These are phyloP conservation scores for Ormia ochracea DNA, from an alignment of 2,888 invertebrate species.

Conservation along the genomic window DNA sequence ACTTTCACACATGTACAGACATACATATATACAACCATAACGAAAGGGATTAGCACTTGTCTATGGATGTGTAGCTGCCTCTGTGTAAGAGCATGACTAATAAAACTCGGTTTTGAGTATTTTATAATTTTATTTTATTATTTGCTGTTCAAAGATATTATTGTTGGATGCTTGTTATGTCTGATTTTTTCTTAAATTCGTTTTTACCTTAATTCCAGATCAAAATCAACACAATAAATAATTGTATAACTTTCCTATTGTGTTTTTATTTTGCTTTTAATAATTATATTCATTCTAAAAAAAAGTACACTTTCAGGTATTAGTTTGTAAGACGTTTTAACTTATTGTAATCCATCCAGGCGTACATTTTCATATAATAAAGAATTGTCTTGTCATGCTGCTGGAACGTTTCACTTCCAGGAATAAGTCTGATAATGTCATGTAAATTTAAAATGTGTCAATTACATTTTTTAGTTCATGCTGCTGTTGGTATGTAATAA, in stretches of 20 bases:
- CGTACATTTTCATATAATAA: neutral
- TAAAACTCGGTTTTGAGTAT: conserved; percentile 41
- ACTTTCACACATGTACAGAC: neutral
- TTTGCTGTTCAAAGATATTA: neutral
- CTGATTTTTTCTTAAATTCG: neutral
- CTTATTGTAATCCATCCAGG: neutral
- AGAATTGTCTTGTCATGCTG: neutral
- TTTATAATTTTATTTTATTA: neutral
- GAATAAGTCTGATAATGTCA: neutral
- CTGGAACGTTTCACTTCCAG: neutral
- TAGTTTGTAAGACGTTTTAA: neutral
- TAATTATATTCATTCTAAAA: neutral
- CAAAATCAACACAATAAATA: neutral
- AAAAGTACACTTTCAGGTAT: neutral
- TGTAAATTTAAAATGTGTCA: conserved; percentile 18
- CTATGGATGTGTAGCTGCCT: too few species aligned
- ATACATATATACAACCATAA: neutral
- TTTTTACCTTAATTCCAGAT: neutral
- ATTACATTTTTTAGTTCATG: neutral
- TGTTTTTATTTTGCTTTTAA: neutral
- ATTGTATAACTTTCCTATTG: neutral
- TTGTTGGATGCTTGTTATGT: neutral
- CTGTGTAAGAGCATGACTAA: conserved; percentile 51
- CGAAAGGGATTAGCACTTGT: too few species aligned
- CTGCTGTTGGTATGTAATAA: neutral